Evolutionary conservation across 2,113 vertebrate genomes (phyloP).

Genomic region (Agelaius phoeniceus): DNA sequence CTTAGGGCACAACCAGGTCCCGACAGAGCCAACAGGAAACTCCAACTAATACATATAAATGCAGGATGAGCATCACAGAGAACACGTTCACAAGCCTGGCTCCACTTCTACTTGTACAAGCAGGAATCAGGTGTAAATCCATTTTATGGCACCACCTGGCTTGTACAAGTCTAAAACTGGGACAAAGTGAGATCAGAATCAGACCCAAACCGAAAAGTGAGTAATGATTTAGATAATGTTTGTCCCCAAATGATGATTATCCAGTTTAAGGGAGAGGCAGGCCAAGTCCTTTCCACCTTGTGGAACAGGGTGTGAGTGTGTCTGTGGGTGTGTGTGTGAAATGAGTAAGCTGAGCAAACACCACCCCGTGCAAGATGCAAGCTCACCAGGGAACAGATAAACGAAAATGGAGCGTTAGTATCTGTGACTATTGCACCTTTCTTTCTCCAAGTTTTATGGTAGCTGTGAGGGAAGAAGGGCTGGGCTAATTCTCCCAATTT

Average conservation of each 20-base stretch:
- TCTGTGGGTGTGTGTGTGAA: constrained; percentile 34
- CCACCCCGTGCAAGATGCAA: constrained; percentile 12
- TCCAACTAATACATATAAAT: background rate
- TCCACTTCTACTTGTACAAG: background rate
- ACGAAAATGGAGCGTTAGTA: background rate
- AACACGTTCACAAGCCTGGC: background rate
- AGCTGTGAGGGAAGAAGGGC: background rate
- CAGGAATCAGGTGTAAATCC: background rate
- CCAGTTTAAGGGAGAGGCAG: constrained; percentile 49
- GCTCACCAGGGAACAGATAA: background rate
- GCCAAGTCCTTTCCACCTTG: constrained; percentile 43
- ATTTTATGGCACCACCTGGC: background rate
- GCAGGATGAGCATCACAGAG: background rate
- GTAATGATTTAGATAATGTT: constrained; percentile 32
- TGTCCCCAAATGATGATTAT: constrained; percentile 37
- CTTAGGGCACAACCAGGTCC: background rate
- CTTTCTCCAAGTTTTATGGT: background rate
- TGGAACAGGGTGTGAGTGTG: constrained; percentile 43
- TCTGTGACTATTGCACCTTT: background rate
- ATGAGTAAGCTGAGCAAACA: constrained; percentile 56
- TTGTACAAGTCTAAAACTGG: background rate
- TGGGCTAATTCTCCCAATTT: background rate
- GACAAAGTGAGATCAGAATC: constrained; percentile 13
- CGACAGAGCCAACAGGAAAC: constrained; percentile 19
- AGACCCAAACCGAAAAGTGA: background rate